phyloP scores from a whole-genome alignment of 2,113 vertebrate species.

The Misgurnus mizolepis region DNA sequence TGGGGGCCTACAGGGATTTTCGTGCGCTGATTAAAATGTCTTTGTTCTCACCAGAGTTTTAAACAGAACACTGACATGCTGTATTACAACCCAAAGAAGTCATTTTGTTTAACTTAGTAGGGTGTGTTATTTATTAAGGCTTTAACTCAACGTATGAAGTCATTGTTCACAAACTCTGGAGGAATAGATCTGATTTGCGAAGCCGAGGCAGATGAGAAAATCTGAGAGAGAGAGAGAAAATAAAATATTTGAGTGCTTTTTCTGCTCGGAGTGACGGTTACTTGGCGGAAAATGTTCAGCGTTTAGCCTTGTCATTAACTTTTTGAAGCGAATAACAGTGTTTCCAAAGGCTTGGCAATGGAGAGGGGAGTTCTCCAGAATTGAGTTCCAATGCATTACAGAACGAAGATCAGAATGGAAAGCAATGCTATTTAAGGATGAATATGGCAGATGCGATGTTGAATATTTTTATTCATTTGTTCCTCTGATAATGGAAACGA shows the following conservation, averaged over 20 bases:
- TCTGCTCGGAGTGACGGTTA: slow-evolving; percentile 52
- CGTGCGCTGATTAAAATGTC: slow-evolving; percentile 38
- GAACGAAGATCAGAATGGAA: slow-evolving; percentile 27
- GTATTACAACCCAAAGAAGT: slow-evolving; percentile 39
- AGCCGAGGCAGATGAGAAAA: slow-evolving; percentile 46
- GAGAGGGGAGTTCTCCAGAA: slow-evolving; percentile 20
- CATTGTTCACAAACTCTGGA: slow-evolving; percentile 48
- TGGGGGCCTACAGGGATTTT: slow-evolving; percentile 16
- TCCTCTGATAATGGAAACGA: slow-evolving; percentile 51
- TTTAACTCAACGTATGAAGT: slow-evolving; percentile 53
- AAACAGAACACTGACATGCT: slow-evolving; percentile 26
- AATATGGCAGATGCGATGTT: slow-evolving; percentile 27
- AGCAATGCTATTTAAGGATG: slow-evolving; percentile 40
- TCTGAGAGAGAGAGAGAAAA: neutral
- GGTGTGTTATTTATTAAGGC: slow-evolving; percentile 57
- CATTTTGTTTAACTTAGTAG: slow-evolving; percentile 51
- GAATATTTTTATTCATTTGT: slow-evolving; percentile 51
- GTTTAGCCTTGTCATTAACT: slow-evolving; percentile 53
- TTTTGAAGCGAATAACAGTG: slow-evolving; percentile 48
- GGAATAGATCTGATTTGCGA: slow-evolving; percentile 49
- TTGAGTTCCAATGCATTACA: slow-evolving; percentile 39
- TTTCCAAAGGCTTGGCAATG: slow-evolving; percentile 42
- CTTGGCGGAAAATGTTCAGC: slow-evolving; percentile 54
- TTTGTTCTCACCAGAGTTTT: slow-evolving; percentile 35
- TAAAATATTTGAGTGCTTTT: slow-evolving; percentile 21